phyloP scores from a whole-genome alignment of 2,797 vertebrate species.

The Arrhamphus sclerolepis region DNA sequence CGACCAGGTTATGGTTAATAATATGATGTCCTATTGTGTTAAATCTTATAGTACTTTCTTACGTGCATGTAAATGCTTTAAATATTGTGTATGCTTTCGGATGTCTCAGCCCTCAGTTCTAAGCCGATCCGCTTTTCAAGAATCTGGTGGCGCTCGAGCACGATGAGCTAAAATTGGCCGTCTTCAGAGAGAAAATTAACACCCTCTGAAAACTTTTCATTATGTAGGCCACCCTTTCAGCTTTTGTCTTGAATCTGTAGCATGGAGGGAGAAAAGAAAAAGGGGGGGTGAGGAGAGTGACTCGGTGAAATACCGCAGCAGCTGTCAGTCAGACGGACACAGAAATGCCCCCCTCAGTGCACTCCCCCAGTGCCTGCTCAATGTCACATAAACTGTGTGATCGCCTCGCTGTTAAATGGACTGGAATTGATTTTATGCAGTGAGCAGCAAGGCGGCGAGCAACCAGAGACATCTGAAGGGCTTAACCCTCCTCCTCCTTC shows the following conservation, averaged over 20 bases:
- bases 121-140: conserved; percentile 33
- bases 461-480: conserved; percentile 67
- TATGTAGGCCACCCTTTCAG: conserved; percentile 52
- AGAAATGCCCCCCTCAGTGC: conserved; percentile 10
- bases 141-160: conserved; percentile 5
- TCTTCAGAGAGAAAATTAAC: conserved; percentile 35
- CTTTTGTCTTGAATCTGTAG: conserved; percentile 32
- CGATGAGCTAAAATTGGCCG: conserved; percentile 48
- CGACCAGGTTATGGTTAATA: too few species aligned
- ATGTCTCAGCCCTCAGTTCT: conserved; percentile 8
- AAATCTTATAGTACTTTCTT: neutral
- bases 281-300: conserved; percentile 12
- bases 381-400: conserved; percentile 67
- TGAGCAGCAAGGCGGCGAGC: conserved; percentile 40
- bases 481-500: conserved; percentile 25
- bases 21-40: too few species aligned
- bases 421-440: conserved; percentile 73
- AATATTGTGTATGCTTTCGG: conserved; percentile 1
- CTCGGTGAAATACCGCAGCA: conserved; percentile 49
- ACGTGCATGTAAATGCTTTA: too few species aligned
- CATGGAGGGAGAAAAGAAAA: neutral
- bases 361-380: conserved; percentile 23
- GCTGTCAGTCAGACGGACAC: conserved; percentile 38
- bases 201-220: conserved; percentile 48
- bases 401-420: conserved; percentile 69